Conservation (phyloP, 2,888 invertebrate genomes). For the Drosophila rellima region DNA sequence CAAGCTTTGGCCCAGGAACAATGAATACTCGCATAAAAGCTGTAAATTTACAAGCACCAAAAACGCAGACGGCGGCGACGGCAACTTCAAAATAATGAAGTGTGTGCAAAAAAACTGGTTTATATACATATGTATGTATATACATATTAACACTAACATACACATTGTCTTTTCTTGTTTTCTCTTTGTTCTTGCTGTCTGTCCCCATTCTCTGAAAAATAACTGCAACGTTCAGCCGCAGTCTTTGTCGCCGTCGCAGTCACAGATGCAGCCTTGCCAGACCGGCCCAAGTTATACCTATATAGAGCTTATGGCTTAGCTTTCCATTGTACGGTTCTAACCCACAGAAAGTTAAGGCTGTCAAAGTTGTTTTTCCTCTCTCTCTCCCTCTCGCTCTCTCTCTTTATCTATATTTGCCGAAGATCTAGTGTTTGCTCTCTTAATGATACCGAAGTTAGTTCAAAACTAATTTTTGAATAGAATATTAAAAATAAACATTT, state of each 20-base stretch:
- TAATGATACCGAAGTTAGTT: no score
- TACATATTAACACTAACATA: conserved; percentile 24
- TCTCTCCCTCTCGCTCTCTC: background rate
- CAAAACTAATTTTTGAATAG: no score
- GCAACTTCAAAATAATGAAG: conserved; percentile 72
- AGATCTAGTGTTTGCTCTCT: background rate
- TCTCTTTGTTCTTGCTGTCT: conserved; percentile 79
- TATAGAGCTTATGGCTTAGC: conserved; percentile 9
- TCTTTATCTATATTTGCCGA: background rate
- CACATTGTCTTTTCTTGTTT: conserved; percentile 71
- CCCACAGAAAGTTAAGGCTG: conserved; percentile 1
- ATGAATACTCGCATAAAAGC: conserved; percentile 39
- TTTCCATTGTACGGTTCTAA: background rate
- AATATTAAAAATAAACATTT: no score
- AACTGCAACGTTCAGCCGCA: conserved; percentile 80
- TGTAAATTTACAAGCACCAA: conserved; percentile 67
- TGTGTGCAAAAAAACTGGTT: conserved; percentile 76
- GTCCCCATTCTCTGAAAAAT: conserved; percentile 80
- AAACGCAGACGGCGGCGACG: conserved; percentile 36
- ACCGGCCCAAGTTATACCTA: conserved; percentile 23
- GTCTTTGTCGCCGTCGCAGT: conserved; percentile 34
- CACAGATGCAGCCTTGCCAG: conserved; percentile 53
- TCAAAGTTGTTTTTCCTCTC: background rate
- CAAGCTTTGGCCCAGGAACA: conserved; percentile 21
- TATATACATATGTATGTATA: conserved; percentile 39